Conservation (phyloP, 2,113 vertebrate species). For the Phrynosoma platyrhinos region DNA sequence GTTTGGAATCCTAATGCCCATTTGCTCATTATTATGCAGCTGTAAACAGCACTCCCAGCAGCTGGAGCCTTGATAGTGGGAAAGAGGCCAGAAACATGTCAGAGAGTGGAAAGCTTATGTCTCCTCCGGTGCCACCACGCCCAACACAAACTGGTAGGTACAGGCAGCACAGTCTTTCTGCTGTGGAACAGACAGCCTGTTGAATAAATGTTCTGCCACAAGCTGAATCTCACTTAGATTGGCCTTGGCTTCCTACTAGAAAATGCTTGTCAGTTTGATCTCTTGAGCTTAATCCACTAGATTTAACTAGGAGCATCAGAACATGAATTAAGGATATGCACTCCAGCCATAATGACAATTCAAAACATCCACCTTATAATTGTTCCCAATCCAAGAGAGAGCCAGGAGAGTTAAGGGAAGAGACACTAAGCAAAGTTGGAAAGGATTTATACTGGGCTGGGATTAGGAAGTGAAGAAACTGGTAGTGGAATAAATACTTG, state of each 20-base stretch:
- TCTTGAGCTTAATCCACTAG: conserved; percentile 22
- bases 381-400: not conserved
- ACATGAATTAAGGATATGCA: not conserved
- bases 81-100: conserved; percentile 88
- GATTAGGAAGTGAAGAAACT: not conserved
- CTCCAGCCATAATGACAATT: not conserved
- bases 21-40: conserved; percentile 81
- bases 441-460: not conserved
- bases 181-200: not conserved
- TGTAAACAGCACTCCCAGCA: conserved; percentile 91
- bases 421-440: not conserved
- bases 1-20: conserved; percentile 35
- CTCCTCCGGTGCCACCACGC: conserved; percentile 95
- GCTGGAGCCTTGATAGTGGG: conserved; percentile 97
- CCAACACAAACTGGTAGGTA: conserved; percentile 90
- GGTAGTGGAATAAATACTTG: not conserved
- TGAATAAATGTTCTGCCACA: not conserved
- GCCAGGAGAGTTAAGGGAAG: not conserved
- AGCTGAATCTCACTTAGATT: not conserved
- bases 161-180: conserved; percentile 7
- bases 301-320: conserved; percentile 3
- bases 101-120: conserved; percentile 88
- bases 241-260: not conserved
- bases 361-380: not conserved
- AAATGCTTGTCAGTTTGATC: not conserved